Evolutionary conservation across 2,113 vertebrate genomes (phyloP).

Genomic region (Hiodon alosoides): DNA sequence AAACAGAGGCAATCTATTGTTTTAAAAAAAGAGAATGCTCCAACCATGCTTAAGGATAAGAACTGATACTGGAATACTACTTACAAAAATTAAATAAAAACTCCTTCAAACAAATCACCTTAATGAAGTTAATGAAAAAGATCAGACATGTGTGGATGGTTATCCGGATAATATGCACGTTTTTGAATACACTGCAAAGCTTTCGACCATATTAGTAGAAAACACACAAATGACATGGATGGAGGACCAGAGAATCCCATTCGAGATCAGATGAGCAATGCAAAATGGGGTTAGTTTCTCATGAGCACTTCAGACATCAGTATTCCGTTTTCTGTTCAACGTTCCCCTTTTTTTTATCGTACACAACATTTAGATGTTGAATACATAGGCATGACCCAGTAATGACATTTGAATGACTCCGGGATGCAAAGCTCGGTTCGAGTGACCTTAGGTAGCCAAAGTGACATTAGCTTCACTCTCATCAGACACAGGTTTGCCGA

Average conservation of each 20-base stretch:
- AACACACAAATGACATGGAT: neutral
- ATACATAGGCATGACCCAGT: neutral
- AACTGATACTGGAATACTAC: too few species aligned
- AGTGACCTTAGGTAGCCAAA: slow-evolving; percentile 53
- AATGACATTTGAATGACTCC: slow-evolving; percentile 5
- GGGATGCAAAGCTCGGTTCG: neutral
- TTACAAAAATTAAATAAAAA: too few species aligned
- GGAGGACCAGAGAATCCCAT: neutral
- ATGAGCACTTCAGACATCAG: slow-evolving; percentile 7
- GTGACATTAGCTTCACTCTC: slow-evolving; percentile 51
- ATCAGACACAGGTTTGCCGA: slow-evolving; percentile 31
- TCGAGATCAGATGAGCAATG: slow-evolving; percentile 17
- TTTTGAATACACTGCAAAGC: neutral
- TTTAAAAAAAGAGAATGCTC: neutral
- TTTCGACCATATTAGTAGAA: slow-evolving; percentile 4
- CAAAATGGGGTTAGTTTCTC: slow-evolving; percentile 17
- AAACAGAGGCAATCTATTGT: neutral
- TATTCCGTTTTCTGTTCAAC: neutral
- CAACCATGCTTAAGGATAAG: too few species aligned
- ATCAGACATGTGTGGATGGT: neutral
- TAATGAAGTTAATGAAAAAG: neutral
- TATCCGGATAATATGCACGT: neutral
- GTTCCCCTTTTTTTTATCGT: too few species aligned
- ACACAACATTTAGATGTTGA: neutral
- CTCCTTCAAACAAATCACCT: neutral